Conservation (phyloP, 2,888 invertebrate genomes). For the Anodontia alba region DNA sequence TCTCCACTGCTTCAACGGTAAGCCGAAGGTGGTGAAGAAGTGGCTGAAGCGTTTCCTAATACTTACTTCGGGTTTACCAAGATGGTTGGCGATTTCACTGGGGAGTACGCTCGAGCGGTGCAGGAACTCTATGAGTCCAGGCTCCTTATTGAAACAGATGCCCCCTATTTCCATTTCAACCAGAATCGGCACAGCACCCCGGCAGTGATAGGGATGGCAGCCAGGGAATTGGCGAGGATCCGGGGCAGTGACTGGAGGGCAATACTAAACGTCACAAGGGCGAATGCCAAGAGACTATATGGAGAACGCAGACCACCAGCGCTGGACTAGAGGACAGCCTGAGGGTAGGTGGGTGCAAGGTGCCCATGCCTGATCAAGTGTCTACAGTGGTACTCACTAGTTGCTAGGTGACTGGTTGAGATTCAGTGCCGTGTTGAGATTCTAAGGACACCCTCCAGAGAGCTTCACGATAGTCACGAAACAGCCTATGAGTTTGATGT, state of each 20-base stretch:
- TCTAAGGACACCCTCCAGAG: no score
- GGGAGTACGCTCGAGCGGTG: background rate
- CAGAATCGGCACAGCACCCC: background rate
- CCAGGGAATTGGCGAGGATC: background rate
- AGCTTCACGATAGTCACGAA: no score
- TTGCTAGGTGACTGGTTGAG: background rate
- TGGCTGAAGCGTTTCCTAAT: conserved; percentile 14
- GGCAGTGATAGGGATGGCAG: conserved; percentile 12
- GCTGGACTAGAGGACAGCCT: background rate
- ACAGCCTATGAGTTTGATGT: no score
- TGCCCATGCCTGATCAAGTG: background rate
- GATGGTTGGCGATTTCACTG: conserved; percentile 3
- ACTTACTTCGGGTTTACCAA: conserved; percentile 10
- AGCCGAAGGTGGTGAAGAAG: background rate
- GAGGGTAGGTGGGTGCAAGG: background rate
- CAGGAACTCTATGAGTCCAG: background rate
- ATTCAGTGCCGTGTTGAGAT: no score
- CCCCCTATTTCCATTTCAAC: conserved; percentile 6
- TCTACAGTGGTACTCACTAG: background rate
- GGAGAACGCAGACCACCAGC: background rate
- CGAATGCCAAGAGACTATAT: background rate
- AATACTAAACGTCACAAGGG: background rate
- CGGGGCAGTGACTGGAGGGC: background rate
- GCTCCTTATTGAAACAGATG: conserved; percentile 10
- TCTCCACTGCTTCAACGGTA: conserved; percentile 12